phyloP scores from a whole-genome alignment of 2,797 vertebrate species.

The Anabacerthia variegaticeps region DNA sequence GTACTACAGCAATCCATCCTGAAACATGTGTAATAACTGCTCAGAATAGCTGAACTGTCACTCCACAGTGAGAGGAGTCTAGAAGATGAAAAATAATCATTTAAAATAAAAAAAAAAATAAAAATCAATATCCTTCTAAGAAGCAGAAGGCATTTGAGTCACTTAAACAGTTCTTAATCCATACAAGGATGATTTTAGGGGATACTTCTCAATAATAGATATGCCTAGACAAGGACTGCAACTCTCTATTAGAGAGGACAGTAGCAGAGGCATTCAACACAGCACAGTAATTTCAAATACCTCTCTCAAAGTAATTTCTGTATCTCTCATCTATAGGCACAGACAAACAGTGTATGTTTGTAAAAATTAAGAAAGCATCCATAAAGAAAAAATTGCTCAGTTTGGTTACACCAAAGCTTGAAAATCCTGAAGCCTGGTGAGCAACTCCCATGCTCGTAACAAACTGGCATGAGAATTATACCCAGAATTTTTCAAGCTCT shows the following conservation, averaged over 20 bases:
- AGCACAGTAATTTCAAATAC: not conserved
- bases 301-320: not conserved
- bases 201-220: not conserved
- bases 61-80: not conserved
- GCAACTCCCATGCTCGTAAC: not conserved
- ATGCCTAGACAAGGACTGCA: not conserved
- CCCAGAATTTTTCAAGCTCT: not conserved
- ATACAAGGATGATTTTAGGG: not conserved
- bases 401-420: not conserved
- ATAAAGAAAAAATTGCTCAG: not conserved
- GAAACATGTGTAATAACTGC: not conserved
- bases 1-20: not conserved
- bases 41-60: not conserved
- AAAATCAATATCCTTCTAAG: not conserved
- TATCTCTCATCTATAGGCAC: not conserved
- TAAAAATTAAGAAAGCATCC: not conserved
- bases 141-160: not conserved
- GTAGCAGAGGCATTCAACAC: not conserved
- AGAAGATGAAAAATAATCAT: not conserved
- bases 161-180: not conserved
- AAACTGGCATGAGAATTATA: not conserved
- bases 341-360: accelerated
- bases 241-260: not conserved
- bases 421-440: not conserved
- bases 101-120: not conserved